These are phyloP conservation scores for Drosophila mayaguana DNA, from an alignment of 2,888 invertebrate genomes.

Conservation along the genomic window DNA sequence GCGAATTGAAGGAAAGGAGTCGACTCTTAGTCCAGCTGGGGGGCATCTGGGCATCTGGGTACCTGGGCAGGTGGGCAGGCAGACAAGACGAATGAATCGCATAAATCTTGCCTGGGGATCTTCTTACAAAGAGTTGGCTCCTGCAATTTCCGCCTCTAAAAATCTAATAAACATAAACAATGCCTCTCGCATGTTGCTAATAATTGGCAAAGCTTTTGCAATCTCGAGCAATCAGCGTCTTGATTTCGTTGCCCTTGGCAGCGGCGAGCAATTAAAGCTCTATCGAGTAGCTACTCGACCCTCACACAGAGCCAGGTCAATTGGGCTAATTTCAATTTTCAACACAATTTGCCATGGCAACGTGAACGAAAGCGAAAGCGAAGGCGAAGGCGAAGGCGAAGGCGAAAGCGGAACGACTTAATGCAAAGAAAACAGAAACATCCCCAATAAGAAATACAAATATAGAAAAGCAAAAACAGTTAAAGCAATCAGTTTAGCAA, in stretches of 20 bases:
- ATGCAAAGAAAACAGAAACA: slow-evolving; percentile 45
- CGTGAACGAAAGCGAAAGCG: background rate
- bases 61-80: slow-evolving; percentile 14
- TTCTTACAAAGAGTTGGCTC: slow-evolving; percentile 59
- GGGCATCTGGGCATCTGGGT: slow-evolving; percentile 16
- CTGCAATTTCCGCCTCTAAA: slow-evolving; percentile 69
- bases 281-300: background rate
- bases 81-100: slow-evolving; percentile 71
- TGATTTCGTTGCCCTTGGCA: slow-evolving; percentile 22
- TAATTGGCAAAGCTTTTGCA: slow-evolving; percentile 62
- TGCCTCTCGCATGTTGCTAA: slow-evolving; percentile 58
- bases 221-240: slow-evolving; percentile 46
- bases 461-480: slow-evolving; percentile 46
- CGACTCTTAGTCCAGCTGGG: background rate
- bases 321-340: slow-evolving; percentile 77
- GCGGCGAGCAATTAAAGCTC: slow-evolving; percentile 38
- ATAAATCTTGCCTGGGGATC: slow-evolving; percentile 72
- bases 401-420: slow-evolving; percentile 15
- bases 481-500: slow-evolving; percentile 60
- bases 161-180: slow-evolving; percentile 74
- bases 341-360: slow-evolving; percentile 55
- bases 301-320: slow-evolving; percentile 23
- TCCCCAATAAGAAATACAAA: slow-evolving; percentile 37
- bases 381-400: background rate
- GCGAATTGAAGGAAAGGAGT: slow-evolving; percentile 13